These are phyloP conservation scores for Furnarius figulus DNA, from an alignment of 2,113 vertebrate species.

Conservation along the genomic window DNA sequence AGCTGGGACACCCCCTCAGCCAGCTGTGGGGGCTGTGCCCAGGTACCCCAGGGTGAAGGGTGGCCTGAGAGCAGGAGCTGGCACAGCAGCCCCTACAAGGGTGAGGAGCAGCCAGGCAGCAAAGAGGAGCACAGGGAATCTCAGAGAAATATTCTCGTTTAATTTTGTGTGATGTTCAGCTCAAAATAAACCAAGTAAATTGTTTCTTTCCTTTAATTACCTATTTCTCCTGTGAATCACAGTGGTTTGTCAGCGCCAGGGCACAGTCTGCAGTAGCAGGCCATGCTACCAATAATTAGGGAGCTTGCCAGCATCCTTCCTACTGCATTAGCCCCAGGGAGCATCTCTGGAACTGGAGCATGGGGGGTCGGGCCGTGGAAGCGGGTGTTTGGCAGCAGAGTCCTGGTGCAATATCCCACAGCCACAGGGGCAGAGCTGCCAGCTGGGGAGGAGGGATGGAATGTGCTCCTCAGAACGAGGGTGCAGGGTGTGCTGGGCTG, in stretches of 20 bases:
- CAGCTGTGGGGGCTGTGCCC: neutral
- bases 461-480: neutral
- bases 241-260: neutral
- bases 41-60: fast-evolving
- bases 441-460: neutral
- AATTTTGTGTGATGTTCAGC: neutral
- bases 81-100: neutral
- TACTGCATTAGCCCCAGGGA: neutral
- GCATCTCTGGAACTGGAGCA: neutral
- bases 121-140: neutral
- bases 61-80: neutral
- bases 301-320: neutral
- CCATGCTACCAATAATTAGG: neutral
- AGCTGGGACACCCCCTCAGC: neutral
- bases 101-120: neutral
- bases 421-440: neutral
- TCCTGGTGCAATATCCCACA: neutral
- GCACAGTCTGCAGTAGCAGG: slow-evolving; percentile 2
- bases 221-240: slow-evolving; percentile 3
- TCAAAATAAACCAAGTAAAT: slow-evolving; percentile 40
- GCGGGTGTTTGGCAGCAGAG: neutral
- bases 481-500: neutral
- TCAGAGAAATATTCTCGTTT: neutral
- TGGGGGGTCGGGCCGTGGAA: neutral
- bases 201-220: slow-evolving; percentile 50